Evolutionary conservation across 2,888 invertebrate genomes (phyloP).

Genomic region (Mimumesa dahlbomi): DNA sequence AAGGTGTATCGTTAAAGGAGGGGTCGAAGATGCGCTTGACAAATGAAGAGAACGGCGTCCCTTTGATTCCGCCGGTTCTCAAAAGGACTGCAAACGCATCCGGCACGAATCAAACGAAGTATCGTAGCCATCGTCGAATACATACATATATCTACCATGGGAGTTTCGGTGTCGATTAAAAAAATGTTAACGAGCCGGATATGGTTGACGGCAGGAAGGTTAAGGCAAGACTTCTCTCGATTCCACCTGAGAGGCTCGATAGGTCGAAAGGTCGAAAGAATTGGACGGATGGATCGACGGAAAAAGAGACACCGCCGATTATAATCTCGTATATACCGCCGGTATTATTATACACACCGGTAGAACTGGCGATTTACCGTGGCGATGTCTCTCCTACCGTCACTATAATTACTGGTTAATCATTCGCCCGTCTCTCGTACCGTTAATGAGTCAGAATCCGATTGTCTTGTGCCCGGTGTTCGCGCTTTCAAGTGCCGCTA

Average conservation of each 20-base stretch:
- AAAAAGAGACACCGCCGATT: slow-evolving; percentile 56
- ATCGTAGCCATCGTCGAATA: slow-evolving; percentile 35
- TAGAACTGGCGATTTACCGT: slow-evolving; percentile 35
- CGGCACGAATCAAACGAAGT: slow-evolving; percentile 47
- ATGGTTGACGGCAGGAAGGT: slow-evolving; percentile 50
- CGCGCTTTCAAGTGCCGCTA: slow-evolving; percentile 10
- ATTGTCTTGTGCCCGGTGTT: slow-evolving; percentile 11
- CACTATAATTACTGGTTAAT: slow-evolving; percentile 58
- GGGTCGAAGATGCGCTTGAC: slow-evolving; percentile 58
- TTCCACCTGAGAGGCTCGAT: slow-evolving; percentile 38
- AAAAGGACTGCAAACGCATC: slow-evolving; percentile 45
- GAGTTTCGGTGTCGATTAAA: slow-evolving; percentile 57
- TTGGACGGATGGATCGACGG: slow-evolving; percentile 49
- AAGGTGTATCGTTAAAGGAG: slow-evolving; percentile 43
- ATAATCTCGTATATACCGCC: slow-evolving; percentile 47
- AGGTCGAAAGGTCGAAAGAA: slow-evolving; percentile 43
- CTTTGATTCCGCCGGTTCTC: slow-evolving; percentile 49
- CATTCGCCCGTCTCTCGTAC: slow-evolving; percentile 26
- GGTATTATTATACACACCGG: slow-evolving; percentile 41
- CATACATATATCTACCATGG: too few relatives aligned
- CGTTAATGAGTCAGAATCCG: slow-evolving; percentile 48
- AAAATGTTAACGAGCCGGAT: slow-evolving; percentile 69
- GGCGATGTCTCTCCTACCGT: slow-evolving; percentile 44
- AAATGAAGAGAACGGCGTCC: slow-evolving; percentile 68
- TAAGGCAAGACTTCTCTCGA: slow-evolving; percentile 49